These are phyloP conservation scores for Drosophila dunni DNA, from an alignment of 1,140 invertebrate species.

Conservation along the genomic window DNA sequence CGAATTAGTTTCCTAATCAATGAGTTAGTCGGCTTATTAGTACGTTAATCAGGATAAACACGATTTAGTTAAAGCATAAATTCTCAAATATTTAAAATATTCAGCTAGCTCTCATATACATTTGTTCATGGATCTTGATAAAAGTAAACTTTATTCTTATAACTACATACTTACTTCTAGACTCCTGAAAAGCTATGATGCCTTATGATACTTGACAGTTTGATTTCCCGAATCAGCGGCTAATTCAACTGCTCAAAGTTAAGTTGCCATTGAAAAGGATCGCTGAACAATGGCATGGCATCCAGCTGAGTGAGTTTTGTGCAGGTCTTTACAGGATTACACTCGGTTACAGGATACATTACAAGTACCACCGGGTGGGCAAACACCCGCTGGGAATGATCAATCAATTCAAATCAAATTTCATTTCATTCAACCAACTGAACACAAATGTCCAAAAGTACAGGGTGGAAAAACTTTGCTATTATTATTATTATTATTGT, in stretches of 20 bases:
- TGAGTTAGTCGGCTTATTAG: background rate
- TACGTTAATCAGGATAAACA: too few relatives aligned
- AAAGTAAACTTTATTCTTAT: too few relatives aligned
- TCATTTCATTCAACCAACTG: slow-evolving; percentile 64
- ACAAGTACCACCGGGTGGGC: slow-evolving; percentile 68
- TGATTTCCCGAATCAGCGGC: background rate
- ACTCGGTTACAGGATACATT: slow-evolving; percentile 82
- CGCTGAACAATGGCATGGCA: slow-evolving; percentile 54
- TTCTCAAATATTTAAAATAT: too few relatives aligned
- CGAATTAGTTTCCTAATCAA: background rate
- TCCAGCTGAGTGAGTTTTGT: slow-evolving; percentile 69
- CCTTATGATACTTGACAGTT: background rate
- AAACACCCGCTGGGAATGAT: slow-evolving; percentile 79
- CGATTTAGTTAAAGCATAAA: too few relatives aligned
- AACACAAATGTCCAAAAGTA: slow-evolving; percentile 8
- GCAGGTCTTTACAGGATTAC: slow-evolving; percentile 80
- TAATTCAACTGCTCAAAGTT: background rate
- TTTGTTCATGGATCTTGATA: too few relatives aligned
- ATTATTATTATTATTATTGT: slow-evolving; percentile 37
- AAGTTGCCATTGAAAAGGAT: background rate
- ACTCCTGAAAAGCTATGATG: background rate
- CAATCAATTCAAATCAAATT: slow-evolving; percentile 80
- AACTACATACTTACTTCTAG: background rate
- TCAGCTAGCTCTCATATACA: too few relatives aligned
- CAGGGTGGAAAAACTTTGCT: slow-evolving; percentile 19